A percentile compares a stretch with the other conserved stretches of the same genome.
Conservation (phyloP, 2,113 vertebrate genomes). For the Poecile atricapillus region DNA sequence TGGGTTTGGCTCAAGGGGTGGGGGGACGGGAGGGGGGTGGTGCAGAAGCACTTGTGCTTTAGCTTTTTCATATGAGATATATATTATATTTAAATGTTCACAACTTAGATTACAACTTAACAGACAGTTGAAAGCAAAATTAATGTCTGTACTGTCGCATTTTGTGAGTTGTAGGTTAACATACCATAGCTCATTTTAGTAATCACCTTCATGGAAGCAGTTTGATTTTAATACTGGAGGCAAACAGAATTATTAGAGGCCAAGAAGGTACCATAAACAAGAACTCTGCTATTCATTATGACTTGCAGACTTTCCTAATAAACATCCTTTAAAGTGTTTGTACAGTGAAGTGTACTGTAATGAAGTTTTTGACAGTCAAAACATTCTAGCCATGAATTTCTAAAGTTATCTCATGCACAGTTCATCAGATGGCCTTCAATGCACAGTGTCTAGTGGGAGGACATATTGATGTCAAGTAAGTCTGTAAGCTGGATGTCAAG, state of each 20-base stretch:
- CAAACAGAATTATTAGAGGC: conserved; percentile 72
- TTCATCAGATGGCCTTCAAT: conserved; percentile 21
- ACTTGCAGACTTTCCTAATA: conserved; percentile 72
- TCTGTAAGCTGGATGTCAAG: neutral
- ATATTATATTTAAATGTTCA: conserved; percentile 84
- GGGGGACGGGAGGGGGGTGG: neutral
- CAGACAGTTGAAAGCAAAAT: conserved; percentile 69
- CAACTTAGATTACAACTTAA: conserved; percentile 79
- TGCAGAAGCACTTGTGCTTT: conserved; percentile 78
- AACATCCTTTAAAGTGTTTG: conserved; percentile 76
- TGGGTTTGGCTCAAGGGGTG: conserved; percentile 43
- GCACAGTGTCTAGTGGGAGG: conserved; percentile 4
- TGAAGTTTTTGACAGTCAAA: conserved; percentile 69
- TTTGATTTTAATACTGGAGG: conserved; percentile 71
- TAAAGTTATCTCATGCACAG: conserved; percentile 3
- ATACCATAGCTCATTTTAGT: conserved; percentile 74
- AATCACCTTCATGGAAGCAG: conserved; percentile 70
- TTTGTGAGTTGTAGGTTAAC: conserved; percentile 80
- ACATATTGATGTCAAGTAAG: neutral
- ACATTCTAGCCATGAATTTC: conserved; percentile 32
- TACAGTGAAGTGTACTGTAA: conserved; percentile 73
- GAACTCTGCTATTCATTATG: conserved; percentile 70
- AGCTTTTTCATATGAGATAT: conserved; percentile 83
- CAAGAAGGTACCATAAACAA: conserved; percentile 64
- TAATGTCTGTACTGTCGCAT: conserved; percentile 74